Evolutionary conservation across 2,113 vertebrate species (phyloP), one percentile per base, ranked within the genome.

Genomic region (Corythoichthys haematopterus): DNA sequence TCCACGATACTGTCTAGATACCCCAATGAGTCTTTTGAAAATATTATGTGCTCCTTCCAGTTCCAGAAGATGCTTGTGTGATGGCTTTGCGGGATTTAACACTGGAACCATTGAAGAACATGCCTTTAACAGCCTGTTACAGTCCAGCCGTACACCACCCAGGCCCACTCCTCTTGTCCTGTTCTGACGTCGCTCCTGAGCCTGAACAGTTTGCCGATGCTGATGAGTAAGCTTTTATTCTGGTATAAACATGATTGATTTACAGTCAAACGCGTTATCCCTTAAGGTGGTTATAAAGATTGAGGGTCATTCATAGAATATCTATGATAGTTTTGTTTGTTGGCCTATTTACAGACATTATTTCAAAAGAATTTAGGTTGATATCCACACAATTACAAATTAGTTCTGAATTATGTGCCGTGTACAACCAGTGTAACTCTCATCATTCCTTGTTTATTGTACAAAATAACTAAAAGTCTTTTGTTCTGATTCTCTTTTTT

Each of bases 151-250:
- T 12, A 2, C 79, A 81, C 70, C 92, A 92, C 78, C 66, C 45
- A 0, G n/a, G 0, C 15, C 90, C 86, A 0, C 0, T 92, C 1
- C 51, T 1, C 2, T 89, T 89, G 87, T 36, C 33, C 52, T 10
- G 16, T 46, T 28, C 0, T 64, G 4, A 5, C 15, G 2, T 13
- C 15, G 12, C 13, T 13, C 15, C 48, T 10, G 87, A 81, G 51
- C 55, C 35, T 3, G 89, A 68, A 33, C 91, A 93, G 82, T 92
- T 91, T 3, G 70, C 72, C 5, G 89, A 92, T 0, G 86, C 82
- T 35, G 82, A 89, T 5, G 79, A 85, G 66, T 90, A 71, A 84
- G 52, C 51, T 35, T 14, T 10, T 6, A 13, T 63, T 37, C 38
- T 35, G 9, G 66, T 15, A 9, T 1, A 12, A 10, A 14, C 36